Evolutionary conservation across 1,140 invertebrate species (phyloP).

Genomic region (Cydia pomonella): DNA sequence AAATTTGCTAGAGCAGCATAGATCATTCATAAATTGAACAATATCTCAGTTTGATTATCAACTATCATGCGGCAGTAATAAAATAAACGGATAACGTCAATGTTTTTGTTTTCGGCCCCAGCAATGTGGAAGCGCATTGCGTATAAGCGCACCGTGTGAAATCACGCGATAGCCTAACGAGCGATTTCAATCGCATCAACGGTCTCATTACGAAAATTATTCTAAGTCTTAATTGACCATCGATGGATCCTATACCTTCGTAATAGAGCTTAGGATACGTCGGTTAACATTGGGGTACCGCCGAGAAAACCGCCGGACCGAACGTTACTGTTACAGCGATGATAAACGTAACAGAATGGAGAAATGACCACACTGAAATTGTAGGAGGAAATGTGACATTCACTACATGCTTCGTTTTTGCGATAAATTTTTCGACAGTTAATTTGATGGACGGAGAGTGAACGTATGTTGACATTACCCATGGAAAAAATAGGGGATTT

Average conservation of each 20-base stretch:
- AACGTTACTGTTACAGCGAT: slow-evolving; percentile 1
- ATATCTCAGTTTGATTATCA: neutral
- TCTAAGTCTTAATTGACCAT: too few relatives aligned
- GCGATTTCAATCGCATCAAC: slow-evolving; percentile 32
- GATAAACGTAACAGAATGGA: neutral
- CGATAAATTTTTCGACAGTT: too few relatives aligned
- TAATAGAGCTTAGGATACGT: too few relatives aligned
- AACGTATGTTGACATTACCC: too few relatives aligned
- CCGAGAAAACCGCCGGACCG: slow-evolving; percentile 17
- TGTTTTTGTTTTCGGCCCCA: neutral
- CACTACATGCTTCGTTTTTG: too few relatives aligned
- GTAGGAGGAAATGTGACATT: too few relatives aligned
- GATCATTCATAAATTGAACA: neutral
- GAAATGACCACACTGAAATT: neutral
- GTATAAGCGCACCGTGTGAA: slow-evolving; percentile 33
- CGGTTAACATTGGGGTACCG: neutral
- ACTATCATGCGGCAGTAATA: neutral
- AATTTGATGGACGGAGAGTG: too few relatives aligned
- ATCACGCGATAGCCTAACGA: slow-evolving; percentile 38
- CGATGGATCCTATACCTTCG: too few relatives aligned
- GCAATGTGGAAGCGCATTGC: slow-evolving; percentile 15
- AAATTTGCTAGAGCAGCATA: too few relatives aligned
- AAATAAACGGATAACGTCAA: neutral
- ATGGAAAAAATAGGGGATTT: too few relatives aligned
- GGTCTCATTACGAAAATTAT: slow-evolving; percentile 34